A percentile compares a stretch with the other conserved stretches of the same genome.
Evolutionary conservation across 1,140 invertebrate species (phyloP).

Genomic region (Anoplolepis gracilipes): DNA sequence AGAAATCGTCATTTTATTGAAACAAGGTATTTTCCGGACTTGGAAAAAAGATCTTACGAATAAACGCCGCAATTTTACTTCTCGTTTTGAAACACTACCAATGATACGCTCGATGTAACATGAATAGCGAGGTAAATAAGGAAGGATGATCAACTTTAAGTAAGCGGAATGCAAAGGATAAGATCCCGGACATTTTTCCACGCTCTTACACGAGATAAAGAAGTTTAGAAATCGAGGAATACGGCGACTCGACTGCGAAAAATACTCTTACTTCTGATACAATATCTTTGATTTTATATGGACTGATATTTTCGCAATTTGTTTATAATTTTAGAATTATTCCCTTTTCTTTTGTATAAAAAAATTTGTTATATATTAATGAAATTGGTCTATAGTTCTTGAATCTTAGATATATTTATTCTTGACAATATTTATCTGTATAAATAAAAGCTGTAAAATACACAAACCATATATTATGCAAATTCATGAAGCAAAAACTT

Average conservation of each 20-base stretch:
- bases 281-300: neutral
- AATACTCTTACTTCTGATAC: neutral
- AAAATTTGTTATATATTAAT: neutral
- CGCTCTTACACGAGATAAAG: constrained; percentile 25
- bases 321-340: neutral
- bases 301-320: too few relatives aligned
- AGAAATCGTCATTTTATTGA: constrained; percentile 58
- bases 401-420: neutral
- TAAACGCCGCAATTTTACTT: constrained; percentile 25
- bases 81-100: constrained; percentile 42
- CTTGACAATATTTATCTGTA: neutral
- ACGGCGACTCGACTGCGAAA: neutral
- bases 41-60: constrained; percentile 25
- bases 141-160: constrained; percentile 52
- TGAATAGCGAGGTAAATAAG: constrained; percentile 56
- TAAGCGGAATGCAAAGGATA: constrained; percentile 23
- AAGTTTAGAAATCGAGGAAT: constrained; percentile 36
- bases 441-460: neutral
- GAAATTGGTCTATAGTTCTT: neutral
- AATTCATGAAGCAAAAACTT: neutral
- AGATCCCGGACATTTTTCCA: constrained; percentile 28
- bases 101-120: constrained; percentile 57
- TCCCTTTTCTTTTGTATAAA: neutral
- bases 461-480: neutral
- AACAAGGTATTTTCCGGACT: constrained; percentile 31